phyloP scores from a whole-genome alignment of 2,888 invertebrate genomes.

The Trachelus iudaicus region DNA sequence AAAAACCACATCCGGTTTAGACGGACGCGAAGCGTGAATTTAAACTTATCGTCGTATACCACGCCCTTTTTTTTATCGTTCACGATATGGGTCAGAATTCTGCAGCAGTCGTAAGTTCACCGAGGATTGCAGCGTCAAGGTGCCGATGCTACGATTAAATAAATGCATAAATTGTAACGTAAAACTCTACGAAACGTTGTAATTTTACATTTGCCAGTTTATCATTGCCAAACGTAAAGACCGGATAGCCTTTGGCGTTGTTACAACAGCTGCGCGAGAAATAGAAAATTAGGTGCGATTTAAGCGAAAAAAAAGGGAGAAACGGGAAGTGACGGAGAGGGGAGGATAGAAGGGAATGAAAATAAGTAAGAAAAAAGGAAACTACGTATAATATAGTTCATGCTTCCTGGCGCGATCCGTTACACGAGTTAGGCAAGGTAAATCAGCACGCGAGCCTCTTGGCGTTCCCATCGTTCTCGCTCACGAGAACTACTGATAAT shows the following conservation, averaged over 20 bases:
- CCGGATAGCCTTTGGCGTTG: neutral
- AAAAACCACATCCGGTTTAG: neutral
- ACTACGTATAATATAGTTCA: neutral
- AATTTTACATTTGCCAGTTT: neutral
- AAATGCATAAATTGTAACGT: neutral
- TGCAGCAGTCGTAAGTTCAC: neutral
- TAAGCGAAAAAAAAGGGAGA: conserved; percentile 3
- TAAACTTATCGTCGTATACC: neutral
- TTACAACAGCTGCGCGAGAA: neutral
- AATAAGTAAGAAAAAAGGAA: neutral
- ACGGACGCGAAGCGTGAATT: neutral
- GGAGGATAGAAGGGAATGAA: neutral
- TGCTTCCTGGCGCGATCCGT: neutral
- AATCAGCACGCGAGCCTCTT: neutral
- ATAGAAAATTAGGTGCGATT: neutral
- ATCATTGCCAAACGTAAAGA: neutral
- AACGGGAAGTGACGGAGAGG: neutral
- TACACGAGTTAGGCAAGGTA: neutral
- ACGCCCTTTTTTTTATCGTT: neutral
- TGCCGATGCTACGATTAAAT: neutral
- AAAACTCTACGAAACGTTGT: neutral
- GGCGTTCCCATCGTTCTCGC: neutral
- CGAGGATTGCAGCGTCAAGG: neutral
- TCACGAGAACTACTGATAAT: neutral
- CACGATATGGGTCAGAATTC: neutral